Base-by-base conservation (phyloP, 2,888 invertebrate species). In the Odontothrips loti region DNA sequence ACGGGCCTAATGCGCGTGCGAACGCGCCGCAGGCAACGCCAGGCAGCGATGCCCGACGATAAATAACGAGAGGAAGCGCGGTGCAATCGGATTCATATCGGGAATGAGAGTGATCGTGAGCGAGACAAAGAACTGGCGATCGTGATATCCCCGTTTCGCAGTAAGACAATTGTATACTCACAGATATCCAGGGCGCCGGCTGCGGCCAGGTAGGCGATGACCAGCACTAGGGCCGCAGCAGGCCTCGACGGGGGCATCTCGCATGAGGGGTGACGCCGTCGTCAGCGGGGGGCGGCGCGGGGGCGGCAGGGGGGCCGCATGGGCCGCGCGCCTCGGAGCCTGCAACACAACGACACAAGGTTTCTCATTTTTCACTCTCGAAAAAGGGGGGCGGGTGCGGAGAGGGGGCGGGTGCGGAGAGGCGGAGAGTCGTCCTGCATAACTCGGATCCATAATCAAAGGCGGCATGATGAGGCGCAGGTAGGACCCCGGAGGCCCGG, bases 181-280 rank as follows among this genome's bases (percentile, higher is more conserved):
- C 68, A 68, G 6, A 23, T 68, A 8, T 68, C 68, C n/a, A 68
- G 11, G 68, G 68, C 68, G n/a, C 9, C 23, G 23, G 23, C 68
- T n/a, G n/a, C n/a, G 68, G 68, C n/a, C 68, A 68, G 68, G 68
- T 23, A 68, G 68, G 68, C 68, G 68, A 68, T 68, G 68, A 23
- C 68, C 68, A 68, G 68, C 68, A 68, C 68, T 68, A 68, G 68
- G 20, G n/a, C 68, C 68, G 68, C 68, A 23, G 23, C 68, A 23
- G 23, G 23, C 23, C 68, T 23, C 27, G 68, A 11, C 68, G 68
- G 68, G 58, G 68, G 27, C 68, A 68, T 68, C 23, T 68, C 68
- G 68, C 68, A 68, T 68, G 68, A 11, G 68, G 27, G 23, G 68
- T 23, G 23, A 23, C 68, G 68, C 9, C 68, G 68, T 20, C n/a